Percentiles rank a stretch among this genome's conserved stretches.
These are phyloP conservation scores for Pemphigus obesinymphae DNA, from an alignment of 1,140 invertebrate species.

Conservation along the genomic window DNA sequence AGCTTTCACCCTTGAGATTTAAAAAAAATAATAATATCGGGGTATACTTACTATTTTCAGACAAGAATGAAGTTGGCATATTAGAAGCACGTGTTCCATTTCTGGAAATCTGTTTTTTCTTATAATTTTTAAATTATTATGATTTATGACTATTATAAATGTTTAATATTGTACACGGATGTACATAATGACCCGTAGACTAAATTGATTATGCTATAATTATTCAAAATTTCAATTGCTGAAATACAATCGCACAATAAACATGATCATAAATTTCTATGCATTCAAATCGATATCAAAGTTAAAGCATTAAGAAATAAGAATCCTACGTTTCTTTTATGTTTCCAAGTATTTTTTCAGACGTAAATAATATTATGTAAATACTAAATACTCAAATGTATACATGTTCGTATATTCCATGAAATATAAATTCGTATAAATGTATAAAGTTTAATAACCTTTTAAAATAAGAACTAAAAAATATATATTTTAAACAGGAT, in stretches of 20 bases:
- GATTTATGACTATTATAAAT: neutral
- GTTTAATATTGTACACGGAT: neutral
- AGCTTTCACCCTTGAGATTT: neutral
- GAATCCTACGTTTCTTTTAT: neutral
- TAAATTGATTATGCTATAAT: neutral
- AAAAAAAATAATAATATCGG: neutral
- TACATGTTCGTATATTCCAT: neutral
- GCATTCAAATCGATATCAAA: too few relatives aligned
- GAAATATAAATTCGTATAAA: too few relatives aligned
- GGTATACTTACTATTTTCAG: neutral
- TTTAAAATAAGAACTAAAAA: neutral
- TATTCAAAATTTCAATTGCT: neutral
- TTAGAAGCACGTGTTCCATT: neutral
- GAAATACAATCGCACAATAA: neutral
- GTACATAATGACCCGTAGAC: neutral
- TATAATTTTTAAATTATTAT: neutral
- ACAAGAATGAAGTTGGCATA: neutral
- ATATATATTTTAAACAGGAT: neutral
- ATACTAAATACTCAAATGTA: neutral
- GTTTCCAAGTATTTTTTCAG: neutral
- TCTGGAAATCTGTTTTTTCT: neutral
- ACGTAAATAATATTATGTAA: neutral
- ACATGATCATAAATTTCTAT: too few relatives aligned
- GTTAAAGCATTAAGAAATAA: neutral
- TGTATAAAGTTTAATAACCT: neutral